phyloP scores from a whole-genome alignment of 1,140 invertebrate genomes.

The Drosophila oshimai region DNA sequence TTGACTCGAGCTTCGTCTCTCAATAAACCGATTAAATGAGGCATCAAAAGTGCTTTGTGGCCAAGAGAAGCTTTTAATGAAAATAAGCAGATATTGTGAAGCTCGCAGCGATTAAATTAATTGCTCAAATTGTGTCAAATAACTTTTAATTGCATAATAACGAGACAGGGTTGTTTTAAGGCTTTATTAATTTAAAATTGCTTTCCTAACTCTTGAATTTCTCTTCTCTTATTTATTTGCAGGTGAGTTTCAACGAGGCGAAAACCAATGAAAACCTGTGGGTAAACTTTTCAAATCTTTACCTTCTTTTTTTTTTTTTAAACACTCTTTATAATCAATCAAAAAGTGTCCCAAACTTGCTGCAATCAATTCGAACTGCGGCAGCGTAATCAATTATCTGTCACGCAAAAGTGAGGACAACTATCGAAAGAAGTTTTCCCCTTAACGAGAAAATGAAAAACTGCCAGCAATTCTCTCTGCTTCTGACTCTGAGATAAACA shows the following conservation, averaged over 20 bases:
- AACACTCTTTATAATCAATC: slow-evolving; percentile 18
- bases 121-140: slow-evolving; percentile 59
- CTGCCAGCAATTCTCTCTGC: not conserved
- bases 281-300: slow-evolving; percentile 1
- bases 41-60: slow-evolving; percentile 37
- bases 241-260: slow-evolving; percentile 21
- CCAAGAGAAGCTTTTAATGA: slow-evolving; percentile 27
- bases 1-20: not conserved
- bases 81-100: slow-evolving; percentile 14
- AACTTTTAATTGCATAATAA: slow-evolving; percentile 61
- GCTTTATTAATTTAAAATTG: not conserved
- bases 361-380: slow-evolving; percentile 41
- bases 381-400: slow-evolving; percentile 47
- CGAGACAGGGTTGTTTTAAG: not conserved
- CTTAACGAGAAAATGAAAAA: slow-evolving; percentile 38
- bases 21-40: slow-evolving; percentile 62
- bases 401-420: slow-evolving; percentile 31
- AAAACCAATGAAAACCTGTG: not conserved
- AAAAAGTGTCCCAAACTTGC: slow-evolving; percentile 35
- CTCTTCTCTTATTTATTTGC: slow-evolving; percentile 7
- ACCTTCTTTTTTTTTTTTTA: not conserved
- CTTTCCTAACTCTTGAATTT: slow-evolving; percentile 3
- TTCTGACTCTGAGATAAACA: not conserved
- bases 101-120: slow-evolving; percentile 39
- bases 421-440: slow-evolving; percentile 15